Percentiles rank a stretch among this genome's conserved stretches.
Conservation (phyloP, 2,113 vertebrate genomes). For the Nothoprocta perdicaria region DNA sequence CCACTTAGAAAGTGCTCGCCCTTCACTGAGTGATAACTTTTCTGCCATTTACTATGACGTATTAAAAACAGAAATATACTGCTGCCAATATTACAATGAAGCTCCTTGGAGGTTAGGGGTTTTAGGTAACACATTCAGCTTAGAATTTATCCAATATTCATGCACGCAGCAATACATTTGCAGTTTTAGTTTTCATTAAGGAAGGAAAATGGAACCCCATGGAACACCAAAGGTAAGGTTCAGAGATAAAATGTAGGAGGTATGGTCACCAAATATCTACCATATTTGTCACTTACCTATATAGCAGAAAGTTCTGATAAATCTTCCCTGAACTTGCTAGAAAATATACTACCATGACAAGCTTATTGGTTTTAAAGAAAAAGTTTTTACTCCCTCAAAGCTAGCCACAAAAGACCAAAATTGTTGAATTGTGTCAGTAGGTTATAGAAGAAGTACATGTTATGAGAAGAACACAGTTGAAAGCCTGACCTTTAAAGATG, state of each 20-base stretch:
- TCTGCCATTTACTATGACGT: background rate
- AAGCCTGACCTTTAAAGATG: conserved; percentile 19
- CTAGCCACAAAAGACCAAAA: background rate
- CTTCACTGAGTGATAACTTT: background rate
- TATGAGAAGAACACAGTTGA: conserved; percentile 4
- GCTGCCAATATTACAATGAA: background rate
- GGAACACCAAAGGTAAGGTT: background rate
- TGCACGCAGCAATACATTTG: background rate
- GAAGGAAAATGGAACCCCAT: background rate
- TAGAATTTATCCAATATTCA: background rate
- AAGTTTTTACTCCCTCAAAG: background rate
- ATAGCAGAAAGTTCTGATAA: background rate
- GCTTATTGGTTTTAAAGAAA: background rate
- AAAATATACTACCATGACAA: background rate
- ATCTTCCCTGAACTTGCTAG: background rate
- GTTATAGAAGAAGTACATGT: background rate
- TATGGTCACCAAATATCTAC: background rate
- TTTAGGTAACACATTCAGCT: background rate
- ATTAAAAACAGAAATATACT: background rate
- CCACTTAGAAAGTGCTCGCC: background rate
- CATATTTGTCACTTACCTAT: background rate
- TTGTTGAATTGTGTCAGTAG: background rate
- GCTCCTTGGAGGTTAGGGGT: background rate
- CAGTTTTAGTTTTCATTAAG: background rate
- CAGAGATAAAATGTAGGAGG: background rate